phyloP scores from a whole-genome alignment of 64 coral and sea anemone genomes.

The Exaiptasia diaphana region DNA sequence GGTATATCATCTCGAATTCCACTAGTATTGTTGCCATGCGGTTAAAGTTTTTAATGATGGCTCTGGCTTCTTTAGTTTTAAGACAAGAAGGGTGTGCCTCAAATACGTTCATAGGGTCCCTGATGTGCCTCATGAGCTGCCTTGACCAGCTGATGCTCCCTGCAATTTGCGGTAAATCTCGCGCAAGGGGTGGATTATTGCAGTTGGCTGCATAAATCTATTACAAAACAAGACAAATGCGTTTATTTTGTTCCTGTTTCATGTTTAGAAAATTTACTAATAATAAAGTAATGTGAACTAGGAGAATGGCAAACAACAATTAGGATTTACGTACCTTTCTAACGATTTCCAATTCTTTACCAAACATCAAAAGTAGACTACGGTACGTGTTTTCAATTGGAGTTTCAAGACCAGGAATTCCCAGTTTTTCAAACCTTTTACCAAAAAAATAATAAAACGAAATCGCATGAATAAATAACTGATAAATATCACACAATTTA shows the following conservation, averaged over 20 bases:
- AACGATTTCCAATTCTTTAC: conserved; percentile 77
- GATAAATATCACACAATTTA: background rate
- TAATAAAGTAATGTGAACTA: background rate
- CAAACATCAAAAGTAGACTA: conserved; percentile 60
- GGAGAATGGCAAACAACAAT: background rate
- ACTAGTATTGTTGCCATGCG: conserved; percentile 65
- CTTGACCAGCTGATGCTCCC: conserved; percentile 75
- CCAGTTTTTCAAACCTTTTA: conserved; percentile 81
- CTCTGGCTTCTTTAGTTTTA: conserved; percentile 50
- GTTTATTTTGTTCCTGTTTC: background rate
- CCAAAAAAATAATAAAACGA: background rate
- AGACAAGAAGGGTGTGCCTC: conserved; percentile 66
- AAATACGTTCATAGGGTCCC: conserved; percentile 79
- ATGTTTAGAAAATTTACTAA: background rate
- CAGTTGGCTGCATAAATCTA: conserved; percentile 73
- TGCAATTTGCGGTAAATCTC: conserved; percentile 74
- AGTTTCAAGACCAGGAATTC: conserved; percentile 63
- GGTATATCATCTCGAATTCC: conserved; percentile 81
- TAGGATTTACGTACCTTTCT: conserved; percentile 47
- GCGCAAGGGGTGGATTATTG: conserved; percentile 61
- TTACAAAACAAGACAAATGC: background rate
- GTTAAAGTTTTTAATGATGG: conserved; percentile 72
- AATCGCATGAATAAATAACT: background rate
- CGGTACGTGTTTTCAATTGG: conserved; percentile 64
- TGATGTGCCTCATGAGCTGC: conserved; percentile 84